phyloP scores from a whole-genome alignment of 2,888 invertebrate species.

The Phengaris arion region DNA sequence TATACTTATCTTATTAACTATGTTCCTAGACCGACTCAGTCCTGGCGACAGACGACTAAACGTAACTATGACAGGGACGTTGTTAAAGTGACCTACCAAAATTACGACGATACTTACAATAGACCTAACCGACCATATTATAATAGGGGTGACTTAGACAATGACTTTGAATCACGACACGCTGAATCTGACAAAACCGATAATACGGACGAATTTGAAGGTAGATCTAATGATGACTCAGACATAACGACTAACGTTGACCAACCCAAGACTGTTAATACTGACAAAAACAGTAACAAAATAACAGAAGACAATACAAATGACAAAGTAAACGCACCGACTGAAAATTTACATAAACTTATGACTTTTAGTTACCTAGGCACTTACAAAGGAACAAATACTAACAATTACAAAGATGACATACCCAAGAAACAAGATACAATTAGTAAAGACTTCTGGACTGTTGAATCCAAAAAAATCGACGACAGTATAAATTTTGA shows the following conservation, averaged over 20 bases:
- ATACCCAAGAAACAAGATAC: conserved; percentile 44
- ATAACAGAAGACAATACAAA: conserved; percentile 33
- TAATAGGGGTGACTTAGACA: conserved; percentile 52
- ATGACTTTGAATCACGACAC: conserved; percentile 51
- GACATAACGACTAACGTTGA: conserved; percentile 40
- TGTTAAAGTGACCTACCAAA: conserved; percentile 73
- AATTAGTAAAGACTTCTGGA: conserved; percentile 65
- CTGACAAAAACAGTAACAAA: conserved; percentile 36
- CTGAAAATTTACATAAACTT: conserved; percentile 67
- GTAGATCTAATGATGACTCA: conserved; percentile 56
- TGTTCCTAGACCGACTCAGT: conserved; percentile 73
- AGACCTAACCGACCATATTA: conserved; percentile 66
- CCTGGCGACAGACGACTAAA: conserved; percentile 68
- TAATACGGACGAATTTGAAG: conserved; percentile 59
- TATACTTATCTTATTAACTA: conserved; percentile 76
- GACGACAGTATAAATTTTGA: conserved; percentile 43
- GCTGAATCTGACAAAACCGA: conserved; percentile 52
- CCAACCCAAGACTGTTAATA: conserved; percentile 42
- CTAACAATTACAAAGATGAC: conserved; percentile 36
- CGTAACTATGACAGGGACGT: conserved; percentile 62
- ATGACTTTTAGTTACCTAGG: conserved; percentile 75
- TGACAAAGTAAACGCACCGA: conserved; percentile 50
- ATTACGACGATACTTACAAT: conserved; percentile 69
- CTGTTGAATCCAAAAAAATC: conserved; percentile 47
- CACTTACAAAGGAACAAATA: conserved; percentile 60